These are phyloP conservation scores for Parochlus steinenii DNA, from an alignment of 2,888 invertebrate species.

Conservation along the genomic window DNA sequence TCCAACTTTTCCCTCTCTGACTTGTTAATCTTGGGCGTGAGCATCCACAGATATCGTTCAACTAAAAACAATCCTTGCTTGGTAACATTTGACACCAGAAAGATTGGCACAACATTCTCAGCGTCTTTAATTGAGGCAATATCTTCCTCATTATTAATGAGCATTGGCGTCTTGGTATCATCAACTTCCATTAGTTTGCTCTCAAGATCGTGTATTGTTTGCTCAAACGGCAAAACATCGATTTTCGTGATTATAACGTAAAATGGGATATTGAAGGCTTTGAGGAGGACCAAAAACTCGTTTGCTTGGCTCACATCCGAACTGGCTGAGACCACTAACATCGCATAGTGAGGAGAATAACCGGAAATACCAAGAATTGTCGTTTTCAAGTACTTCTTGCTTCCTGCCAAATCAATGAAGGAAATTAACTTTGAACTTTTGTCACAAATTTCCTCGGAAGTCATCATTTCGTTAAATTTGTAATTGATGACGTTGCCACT, in stretches of 20 bases:
- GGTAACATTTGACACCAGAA: conserved; percentile 79
- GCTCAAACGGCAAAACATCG: conserved; percentile 48
- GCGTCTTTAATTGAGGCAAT: conserved; percentile 38
- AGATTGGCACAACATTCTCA: conserved; percentile 55
- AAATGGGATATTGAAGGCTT: conserved; percentile 72
- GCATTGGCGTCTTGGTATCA: conserved; percentile 44
- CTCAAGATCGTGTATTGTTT: conserved; percentile 39
- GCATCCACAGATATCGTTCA: conserved; percentile 70
- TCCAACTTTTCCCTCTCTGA: conserved; percentile 53
- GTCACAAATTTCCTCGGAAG: conserved; percentile 87
- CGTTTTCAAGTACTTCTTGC: conserved; percentile 87
- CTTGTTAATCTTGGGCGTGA: conserved; percentile 47
- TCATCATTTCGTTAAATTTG: conserved; percentile 73
- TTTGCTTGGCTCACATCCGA: conserved; percentile 69
- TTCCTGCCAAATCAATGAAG: conserved; percentile 90
- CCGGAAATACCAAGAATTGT: conserved; percentile 89
- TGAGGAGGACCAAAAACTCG: conserved; percentile 76
- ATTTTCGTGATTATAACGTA: conserved; percentile 89
- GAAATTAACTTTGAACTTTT: conserved; percentile 84
- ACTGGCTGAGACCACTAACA: conserved; percentile 69
- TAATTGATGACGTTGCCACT: conserved; percentile 78
- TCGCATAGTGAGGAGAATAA: conserved; percentile 80
- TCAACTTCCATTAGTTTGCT: conserved; percentile 47
- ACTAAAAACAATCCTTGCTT: conserved; percentile 71
- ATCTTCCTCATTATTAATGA: conserved; percentile 50